phyloP scores from a whole-genome alignment of 1,140 invertebrate genomes.

The Stegodyphus dumicola region DNA sequence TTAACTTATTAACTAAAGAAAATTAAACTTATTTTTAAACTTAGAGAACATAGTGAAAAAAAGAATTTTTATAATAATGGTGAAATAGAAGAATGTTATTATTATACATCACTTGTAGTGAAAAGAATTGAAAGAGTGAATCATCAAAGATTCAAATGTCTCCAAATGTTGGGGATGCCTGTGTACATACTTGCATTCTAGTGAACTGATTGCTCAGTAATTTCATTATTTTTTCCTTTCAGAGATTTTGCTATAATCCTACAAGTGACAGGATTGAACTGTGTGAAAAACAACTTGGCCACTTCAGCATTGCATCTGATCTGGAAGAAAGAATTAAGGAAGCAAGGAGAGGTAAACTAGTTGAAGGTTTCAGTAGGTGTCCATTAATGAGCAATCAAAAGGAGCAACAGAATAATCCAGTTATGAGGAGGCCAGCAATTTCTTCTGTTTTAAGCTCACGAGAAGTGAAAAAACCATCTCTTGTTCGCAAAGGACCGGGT shows the following conservation, averaged over 20 bases:
- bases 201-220: no score
- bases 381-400: background rate
- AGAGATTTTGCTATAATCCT: conserved; percentile 43
- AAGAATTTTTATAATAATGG: no score
- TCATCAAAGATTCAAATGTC: no score
- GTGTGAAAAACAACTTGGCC: conserved; percentile 34
- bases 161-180: no score
- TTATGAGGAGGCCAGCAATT: background rate
- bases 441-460: background rate
- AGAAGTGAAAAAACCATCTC: background rate
- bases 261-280: conserved; percentile 33
- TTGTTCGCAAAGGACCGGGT: conserved; percentile 51
- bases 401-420: background rate
- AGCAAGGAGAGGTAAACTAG: background rate
- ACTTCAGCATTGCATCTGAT: conserved; percentile 24
- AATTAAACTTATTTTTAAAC: no score
- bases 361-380: conserved; percentile 28
- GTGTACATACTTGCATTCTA: no score
- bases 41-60: no score
- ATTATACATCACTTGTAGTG: no score
- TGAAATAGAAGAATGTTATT: no score
- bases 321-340: conserved; percentile 35
- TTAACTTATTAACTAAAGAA: no score
- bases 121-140: no score
- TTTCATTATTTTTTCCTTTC: background rate